These are phyloP conservation scores for Leptopterna dolabrata DNA, from an alignment of 2,888 invertebrate genomes.

Conservation along the genomic window DNA sequence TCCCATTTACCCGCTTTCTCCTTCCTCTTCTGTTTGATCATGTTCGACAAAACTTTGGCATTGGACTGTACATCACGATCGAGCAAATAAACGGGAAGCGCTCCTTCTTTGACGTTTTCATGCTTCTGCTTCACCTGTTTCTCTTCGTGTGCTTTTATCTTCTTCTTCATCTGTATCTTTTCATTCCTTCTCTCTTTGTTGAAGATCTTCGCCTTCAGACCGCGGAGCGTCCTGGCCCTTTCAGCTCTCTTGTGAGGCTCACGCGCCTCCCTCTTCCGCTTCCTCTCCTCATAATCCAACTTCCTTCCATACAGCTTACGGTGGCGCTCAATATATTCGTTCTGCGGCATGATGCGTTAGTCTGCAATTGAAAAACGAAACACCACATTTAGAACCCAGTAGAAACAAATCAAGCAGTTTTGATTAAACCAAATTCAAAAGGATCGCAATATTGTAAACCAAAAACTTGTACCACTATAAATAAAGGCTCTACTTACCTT, in stretches of 20 bases:
- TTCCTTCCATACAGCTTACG: slow-evolving; percentile 95
- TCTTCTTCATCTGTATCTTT: slow-evolving; percentile 99
- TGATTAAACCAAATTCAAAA: slow-evolving; percentile 54
- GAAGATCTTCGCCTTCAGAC: slow-evolving; percentile 96
- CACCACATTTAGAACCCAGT: neutral
- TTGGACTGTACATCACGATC: slow-evolving; percentile 95
- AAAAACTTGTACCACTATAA: neutral
- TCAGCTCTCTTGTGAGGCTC: slow-evolving; percentile 91
- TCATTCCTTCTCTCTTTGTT: slow-evolving; percentile 97
- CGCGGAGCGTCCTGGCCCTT: slow-evolving; percentile 91
- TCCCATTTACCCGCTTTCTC: slow-evolving; percentile 99
- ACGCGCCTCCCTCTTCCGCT: slow-evolving; percentile 94
- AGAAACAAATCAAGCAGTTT: slow-evolving; percentile 38
- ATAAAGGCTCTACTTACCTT: slow-evolving; percentile 35
- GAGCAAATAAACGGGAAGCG: slow-evolving; percentile 94
- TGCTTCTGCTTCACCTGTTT: slow-evolving; percentile 85
- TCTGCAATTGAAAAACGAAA: slow-evolving; percentile 30
- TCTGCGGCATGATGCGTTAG: slow-evolving; percentile 87
- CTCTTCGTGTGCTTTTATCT: slow-evolving; percentile 97
- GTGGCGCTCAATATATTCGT: slow-evolving; percentile 99
- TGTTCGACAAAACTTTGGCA: slow-evolving; percentile 96
- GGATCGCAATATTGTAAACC: neutral
- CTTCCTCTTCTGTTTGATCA: slow-evolving; percentile 99
- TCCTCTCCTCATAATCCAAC: slow-evolving; percentile 96
- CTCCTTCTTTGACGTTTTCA: slow-evolving; percentile 88